These are phyloP conservation scores for Drosophila infuscata DNA, from an alignment of 2,888 invertebrate species.

Conservation along the genomic window DNA sequence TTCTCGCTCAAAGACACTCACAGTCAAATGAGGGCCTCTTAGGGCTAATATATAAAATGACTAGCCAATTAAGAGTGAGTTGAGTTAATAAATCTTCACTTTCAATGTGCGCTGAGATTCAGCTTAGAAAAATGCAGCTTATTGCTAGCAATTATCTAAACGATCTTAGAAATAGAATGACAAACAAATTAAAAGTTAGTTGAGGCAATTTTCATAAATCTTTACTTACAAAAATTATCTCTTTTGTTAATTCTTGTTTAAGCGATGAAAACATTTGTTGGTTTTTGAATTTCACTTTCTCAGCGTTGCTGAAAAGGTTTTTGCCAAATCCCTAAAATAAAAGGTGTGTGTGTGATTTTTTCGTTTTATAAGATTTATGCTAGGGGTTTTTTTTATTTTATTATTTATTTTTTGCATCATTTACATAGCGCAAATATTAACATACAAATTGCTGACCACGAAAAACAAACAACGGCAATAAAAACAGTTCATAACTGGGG, in stretches of 20 bases:
- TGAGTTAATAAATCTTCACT: not conserved
- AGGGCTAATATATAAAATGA: not conserved
- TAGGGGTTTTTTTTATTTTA: slow-evolving; percentile 11
- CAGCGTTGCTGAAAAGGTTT: slow-evolving; percentile 6
- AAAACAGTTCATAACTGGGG: slow-evolving; percentile 19
- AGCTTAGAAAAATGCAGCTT: not conserved
- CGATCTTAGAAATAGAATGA: not conserved
- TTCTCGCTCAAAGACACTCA: not conserved
- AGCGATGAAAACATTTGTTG: slow-evolving; percentile 1
- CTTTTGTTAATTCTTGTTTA: not conserved
- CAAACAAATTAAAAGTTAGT: not conserved
- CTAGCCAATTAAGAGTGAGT: not conserved
- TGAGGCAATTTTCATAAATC: not conserved
- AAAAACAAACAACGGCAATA: slow-evolving; percentile 1
- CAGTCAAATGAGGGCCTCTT: not conserved
- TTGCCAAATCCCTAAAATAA: slow-evolving; percentile 37
- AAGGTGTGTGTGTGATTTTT: not conserved
- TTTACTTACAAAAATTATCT: not conserved
- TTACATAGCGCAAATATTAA: slow-evolving; percentile 53
- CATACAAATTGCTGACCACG: slow-evolving; percentile 45
- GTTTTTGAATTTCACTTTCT: slow-evolving; percentile 47
- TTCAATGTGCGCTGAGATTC: not conserved
- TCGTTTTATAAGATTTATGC: slow-evolving; percentile 24
- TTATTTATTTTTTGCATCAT: slow-evolving; percentile 18
- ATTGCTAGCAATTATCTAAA: not conserved